A percentile compares a stretch with the other conserved stretches of the same genome.
Conservation (phyloP, 2,797 vertebrate species). For the Notoglanidium macrostoma region DNA sequence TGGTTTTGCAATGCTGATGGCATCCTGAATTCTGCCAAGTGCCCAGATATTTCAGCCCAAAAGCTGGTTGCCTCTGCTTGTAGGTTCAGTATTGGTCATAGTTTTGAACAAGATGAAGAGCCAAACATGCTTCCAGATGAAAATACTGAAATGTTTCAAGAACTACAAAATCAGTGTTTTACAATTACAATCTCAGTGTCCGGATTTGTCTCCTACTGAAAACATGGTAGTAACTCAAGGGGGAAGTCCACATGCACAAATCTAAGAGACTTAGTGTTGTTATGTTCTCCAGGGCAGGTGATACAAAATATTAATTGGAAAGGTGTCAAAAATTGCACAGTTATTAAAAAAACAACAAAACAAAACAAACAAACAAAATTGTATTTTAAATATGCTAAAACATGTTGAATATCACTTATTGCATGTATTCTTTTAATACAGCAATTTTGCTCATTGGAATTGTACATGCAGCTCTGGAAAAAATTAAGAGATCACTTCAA, state of each 20-base stretch:
- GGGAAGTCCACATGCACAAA: neutral
- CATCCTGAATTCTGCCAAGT: neutral
- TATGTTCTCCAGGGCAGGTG: neutral
- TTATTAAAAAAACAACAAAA: neutral
- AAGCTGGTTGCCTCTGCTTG: neutral
- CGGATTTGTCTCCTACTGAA: too few relatives aligned
- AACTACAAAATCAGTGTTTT: neutral
- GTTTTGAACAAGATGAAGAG: neutral
- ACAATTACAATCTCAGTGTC: neutral
- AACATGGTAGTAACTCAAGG: neutral
- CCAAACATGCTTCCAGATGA: neutral
- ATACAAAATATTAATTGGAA: neutral
- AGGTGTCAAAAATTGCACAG: neutral
- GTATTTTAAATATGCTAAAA: too few relatives aligned
- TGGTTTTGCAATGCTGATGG: neutral
- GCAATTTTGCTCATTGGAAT: neutral
- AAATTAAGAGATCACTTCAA: too few relatives aligned
- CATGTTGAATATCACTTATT: neutral
- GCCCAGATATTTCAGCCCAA: neutral
- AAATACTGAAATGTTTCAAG: neutral
- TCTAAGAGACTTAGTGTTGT: neutral
- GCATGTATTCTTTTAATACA: neutral
- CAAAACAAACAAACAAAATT: too few relatives aligned
- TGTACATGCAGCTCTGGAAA: too few relatives aligned
- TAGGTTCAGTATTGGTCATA: neutral